Evolutionary conservation across 2,797 vertebrate species (phyloP), one percentile per base, ranked within the genome.

Genomic region (Hemitrygon akajei): DNA sequence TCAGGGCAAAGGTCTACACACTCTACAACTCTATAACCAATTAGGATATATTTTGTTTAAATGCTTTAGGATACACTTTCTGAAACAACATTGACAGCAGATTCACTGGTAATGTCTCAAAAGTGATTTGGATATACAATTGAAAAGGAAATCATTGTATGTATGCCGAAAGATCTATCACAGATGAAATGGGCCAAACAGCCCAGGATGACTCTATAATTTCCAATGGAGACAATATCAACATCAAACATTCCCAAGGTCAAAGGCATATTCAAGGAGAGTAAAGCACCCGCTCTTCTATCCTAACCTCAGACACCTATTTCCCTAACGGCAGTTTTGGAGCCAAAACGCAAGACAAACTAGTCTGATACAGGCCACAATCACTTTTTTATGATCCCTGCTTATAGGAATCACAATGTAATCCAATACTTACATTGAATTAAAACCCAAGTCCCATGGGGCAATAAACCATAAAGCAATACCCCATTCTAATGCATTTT

Each of bases 211-310:
- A 58, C 6, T 79, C 77, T 14, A 79, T 79, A n/a, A 20, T 34
- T 89, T 89, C 37, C 63, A 89, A 10, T 37, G 34, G 12, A 69
- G 63, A 10, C 34, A 69, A 69, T 66, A 86, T 60, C n/a, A 89
- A 63, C 60, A 69, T 89, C 14, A 89, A 34, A 89, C 63, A 69
- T n/a, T 89, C 18, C 63, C 86, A 89, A 89, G 86, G 86, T 89
- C 86, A 89, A 75, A 75, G 60, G 63, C 66, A 37, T 37, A 89
- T 69, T 89, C 60, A 69, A 22, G 63, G n/a, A 89, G 18, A 89
- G n/a, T 89, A 20, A 66, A 66, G 18, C n/a, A 69, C 34, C n/a
- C 63, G 89, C 86, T 34, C 30, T n/a, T 89, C n/a, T 66, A 34
- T 20, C 60, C 16, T 63, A 82, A 82, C 22, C 81, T 27, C 47